These are phyloP conservation scores for Aix galericulata DNA, from an alignment of 2,113 vertebrate genomes.

Conservation along the genomic window DNA sequence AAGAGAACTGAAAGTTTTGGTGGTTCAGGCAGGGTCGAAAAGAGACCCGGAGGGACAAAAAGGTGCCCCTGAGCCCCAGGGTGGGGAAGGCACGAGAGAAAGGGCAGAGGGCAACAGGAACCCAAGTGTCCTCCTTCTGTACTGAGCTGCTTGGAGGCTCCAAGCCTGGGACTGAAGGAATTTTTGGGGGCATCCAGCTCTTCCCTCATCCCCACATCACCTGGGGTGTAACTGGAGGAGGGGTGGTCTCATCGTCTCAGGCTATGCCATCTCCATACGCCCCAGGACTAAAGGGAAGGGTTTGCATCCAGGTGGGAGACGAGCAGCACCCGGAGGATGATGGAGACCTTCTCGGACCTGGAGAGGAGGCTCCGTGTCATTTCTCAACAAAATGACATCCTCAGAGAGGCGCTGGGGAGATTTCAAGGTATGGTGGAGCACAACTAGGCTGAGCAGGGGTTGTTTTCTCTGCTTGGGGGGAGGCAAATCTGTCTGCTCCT, in stretches of 20 bases:
- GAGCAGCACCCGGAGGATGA: not conserved
- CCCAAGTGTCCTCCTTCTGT: not conserved
- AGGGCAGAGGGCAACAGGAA: not conserved
- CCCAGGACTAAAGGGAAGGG: not conserved
- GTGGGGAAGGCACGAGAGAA: not conserved
- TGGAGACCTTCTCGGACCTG: not conserved
- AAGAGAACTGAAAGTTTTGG: not conserved
- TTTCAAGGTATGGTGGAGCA: not conserved
- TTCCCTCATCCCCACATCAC: no score
- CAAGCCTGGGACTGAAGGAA: not conserved
- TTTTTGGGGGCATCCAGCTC: not conserved
- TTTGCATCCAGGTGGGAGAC: not conserved
- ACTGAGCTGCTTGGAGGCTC: not conserved
- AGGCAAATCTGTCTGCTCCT: not conserved
- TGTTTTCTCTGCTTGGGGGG: not conserved
- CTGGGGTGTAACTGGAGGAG: not conserved
- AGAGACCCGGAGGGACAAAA: not conserved
- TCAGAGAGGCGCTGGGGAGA: not conserved
- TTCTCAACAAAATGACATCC: not conserved
- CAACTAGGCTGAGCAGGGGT: no score
- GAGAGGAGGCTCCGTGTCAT: not conserved
- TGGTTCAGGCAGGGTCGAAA: not conserved
- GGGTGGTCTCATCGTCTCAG: not conserved
- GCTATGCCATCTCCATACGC: rapidly evolving
- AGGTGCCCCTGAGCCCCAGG: not conserved